Evolutionary conservation across 2,888 invertebrate species (phyloP), one percentile per base, ranked within the genome.

Genomic region (Drosophila aldrichi): DNA sequence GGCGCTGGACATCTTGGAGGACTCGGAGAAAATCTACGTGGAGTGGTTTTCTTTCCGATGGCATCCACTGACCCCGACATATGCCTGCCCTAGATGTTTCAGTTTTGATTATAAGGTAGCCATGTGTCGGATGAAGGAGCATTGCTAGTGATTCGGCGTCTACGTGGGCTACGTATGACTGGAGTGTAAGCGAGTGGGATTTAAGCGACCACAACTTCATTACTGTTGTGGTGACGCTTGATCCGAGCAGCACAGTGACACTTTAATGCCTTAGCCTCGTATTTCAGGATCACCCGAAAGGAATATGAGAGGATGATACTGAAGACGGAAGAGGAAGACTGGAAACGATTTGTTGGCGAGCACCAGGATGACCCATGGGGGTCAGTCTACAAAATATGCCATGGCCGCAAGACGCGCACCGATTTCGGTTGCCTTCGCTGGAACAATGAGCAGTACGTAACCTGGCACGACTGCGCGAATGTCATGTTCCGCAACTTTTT

Each of bases 31-130:
- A 0, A 18, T 40, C 3, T 40, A 40, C 8, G 40, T 40, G 0
- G 38, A 38, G 5, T 38, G 9, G 40, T 40, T 40, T 9, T 8
- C 40, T 2, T 40, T 40, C 9, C 8, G 18, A 3, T n/a, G 40
- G n/a, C n/a, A 4, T 3, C 9, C 16, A 0, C 7, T 40, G 8
- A n/a, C 3, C 2, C n/a, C 8, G 1, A n/a, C 8, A 0, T 40
- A 40, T 3, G 40, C 40, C 2, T 40, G 40, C 8, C 3, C 1
- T 8, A n/a, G 8, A 8, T 29, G 29, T 8, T 7, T 8, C 2
- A 8, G 29, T 8, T 29, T 29, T 29, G 29, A 29, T 8, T 8
- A 40, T 8, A n/a, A 8, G 3, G 8, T n/a, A 0, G 2, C 40
- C 0, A 8, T 8, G 1, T 40, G 40, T 1, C 7, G 40, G 40